These are phyloP conservation scores for Pagrus major DNA, from an alignment of 2,113 vertebrate species.

Conservation along the genomic window DNA sequence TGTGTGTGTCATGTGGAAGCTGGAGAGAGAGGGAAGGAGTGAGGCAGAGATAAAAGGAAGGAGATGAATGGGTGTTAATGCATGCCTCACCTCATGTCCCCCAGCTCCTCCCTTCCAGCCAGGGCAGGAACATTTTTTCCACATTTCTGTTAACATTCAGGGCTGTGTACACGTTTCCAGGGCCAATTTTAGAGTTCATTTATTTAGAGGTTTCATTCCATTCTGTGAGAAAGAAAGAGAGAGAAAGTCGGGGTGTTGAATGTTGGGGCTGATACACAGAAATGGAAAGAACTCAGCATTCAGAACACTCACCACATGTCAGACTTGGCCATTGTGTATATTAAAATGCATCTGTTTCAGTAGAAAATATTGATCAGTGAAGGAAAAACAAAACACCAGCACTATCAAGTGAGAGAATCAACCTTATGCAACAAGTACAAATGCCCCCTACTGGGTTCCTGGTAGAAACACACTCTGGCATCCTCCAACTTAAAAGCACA, in stretches of 20 bases:
- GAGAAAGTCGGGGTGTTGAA: slow-evolving; percentile 2
- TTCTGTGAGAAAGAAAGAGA: neutral
- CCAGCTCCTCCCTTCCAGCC: slow-evolving; percentile 28
- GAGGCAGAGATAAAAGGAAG: slow-evolving; percentile 59
- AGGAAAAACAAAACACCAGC: neutral
- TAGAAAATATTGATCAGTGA: neutral
- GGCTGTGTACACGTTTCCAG: slow-evolving; percentile 39
- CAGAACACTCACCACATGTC: neutral
- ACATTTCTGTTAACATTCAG: slow-evolving; percentile 60
- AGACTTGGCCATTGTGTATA: neutral
- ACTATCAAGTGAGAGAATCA: slow-evolving; percentile 5
- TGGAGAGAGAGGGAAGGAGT: slow-evolving; percentile 17
- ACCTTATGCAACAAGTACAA: slow-evolving; percentile 60
- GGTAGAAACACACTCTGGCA: slow-evolving; percentile 18
- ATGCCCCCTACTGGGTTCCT: slow-evolving; percentile 41
- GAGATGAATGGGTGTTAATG: slow-evolving; percentile 72
- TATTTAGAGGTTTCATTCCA: slow-evolving; percentile 28
- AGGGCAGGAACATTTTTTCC: slow-evolving; percentile 57
- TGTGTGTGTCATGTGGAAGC: slow-evolving; percentile 23
- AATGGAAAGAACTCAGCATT: neutral
- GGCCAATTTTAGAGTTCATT: slow-evolving; percentile 38
- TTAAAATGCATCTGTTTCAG: neutral
- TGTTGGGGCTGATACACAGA: slow-evolving; percentile 18
- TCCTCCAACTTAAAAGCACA: slow-evolving; percentile 24
- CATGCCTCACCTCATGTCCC: slow-evolving; percentile 66